Evolutionary conservation across 2,888 invertebrate species (phyloP), one percentile per base, ranked within the genome.

Genomic region (Ypsolopha scabrella): DNA sequence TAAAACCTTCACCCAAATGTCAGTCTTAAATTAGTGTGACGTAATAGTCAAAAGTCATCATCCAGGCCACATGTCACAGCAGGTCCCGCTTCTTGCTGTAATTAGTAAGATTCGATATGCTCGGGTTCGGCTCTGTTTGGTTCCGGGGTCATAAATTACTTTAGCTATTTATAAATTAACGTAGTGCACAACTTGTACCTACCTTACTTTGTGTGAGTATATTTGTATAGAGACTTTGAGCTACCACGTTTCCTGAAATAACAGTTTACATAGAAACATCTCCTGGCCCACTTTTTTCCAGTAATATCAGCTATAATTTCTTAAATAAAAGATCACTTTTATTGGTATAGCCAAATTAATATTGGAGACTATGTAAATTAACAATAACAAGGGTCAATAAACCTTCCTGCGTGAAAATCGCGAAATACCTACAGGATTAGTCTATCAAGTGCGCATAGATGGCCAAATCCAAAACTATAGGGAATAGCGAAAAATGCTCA

Each of bases 91-190:
- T 64, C 63, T 58, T 61, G 67, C 60, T 9, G 74, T 78, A 82
- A 86, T 86, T 82, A 86, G 69, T 69, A 57, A 54, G 55, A 82
- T 86, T 85, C 64, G 83, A 64, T 56, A 76, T 68, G 78, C 75
- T 67, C 45, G 51, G 61, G 58, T 63, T 60, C 76, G 68, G 78
- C 75, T 67, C 45, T 47, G 51, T 61, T 58, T 63, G 60, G 73
- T 78, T 81, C 77, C 77, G 74, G 74, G 65, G 54, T 52, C 56
- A 63, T 60, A 55, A 55, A 49, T 53, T 52, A 54, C 50, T 52
- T 36, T 51, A 39, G 34, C 49, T 39, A 24, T 24, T 24, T 24
- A 24, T 24, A 24, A 24, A 24, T 24, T 3, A 38, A 38, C n/a
- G 3, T 38, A 8, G 3, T 8, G 8, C 11, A 41, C 43, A 43